Base-by-base conservation (phyloP, 2,113 vertebrate genomes). In the Notechis scutatus region DNA sequence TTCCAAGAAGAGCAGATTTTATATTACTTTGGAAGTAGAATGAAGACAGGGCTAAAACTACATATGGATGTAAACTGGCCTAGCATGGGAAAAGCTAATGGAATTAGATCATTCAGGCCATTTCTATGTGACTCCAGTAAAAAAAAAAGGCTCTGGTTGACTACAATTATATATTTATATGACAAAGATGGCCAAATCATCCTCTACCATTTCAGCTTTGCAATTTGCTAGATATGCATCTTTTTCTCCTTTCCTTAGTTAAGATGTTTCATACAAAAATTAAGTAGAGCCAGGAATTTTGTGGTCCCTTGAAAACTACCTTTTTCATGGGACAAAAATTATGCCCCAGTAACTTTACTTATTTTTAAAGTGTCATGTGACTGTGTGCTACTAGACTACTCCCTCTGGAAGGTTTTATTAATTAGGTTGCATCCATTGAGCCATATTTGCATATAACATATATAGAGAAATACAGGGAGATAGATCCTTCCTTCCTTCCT, bases 391-490 rank as follows among this genome's bases (percentile, higher is more conserved):
- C 64, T 69, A 69, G n/a, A 6, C n/a, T 74, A 74, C 14, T 74
- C 18, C 15, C 69, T n/a, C n/a, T 74, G 69, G n/a, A 74, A 74
- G 1, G n/a, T 39, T 34, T 15, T 57, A 54, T 15, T 88, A 81
- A 69, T 2, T 29, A 87, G 29, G 7, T 45, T 26, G 0, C 5
- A 0, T 11, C 89, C 85, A 20, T 69, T 50, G 4, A 47, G 55
- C 0, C 0, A 34, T 54, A 39, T 59, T 88, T 57, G 64, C 85
- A 69, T 39, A 2, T n/a, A 12, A 69, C 29, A 29, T 86, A 86
- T 10, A 47, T 14, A 50, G 21, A 50, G 85, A 87, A 47, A 11
- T 14, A 34, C 29, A 85, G 52, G 3, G 50, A 42, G 18, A 81
- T 47, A 7, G 7, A 50, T 50, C 8, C 7, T 59, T 26, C 59